These are phyloP conservation scores for Podiceps cristatus DNA, from an alignment of 2,113 vertebrate genomes.

Conservation along the genomic window DNA sequence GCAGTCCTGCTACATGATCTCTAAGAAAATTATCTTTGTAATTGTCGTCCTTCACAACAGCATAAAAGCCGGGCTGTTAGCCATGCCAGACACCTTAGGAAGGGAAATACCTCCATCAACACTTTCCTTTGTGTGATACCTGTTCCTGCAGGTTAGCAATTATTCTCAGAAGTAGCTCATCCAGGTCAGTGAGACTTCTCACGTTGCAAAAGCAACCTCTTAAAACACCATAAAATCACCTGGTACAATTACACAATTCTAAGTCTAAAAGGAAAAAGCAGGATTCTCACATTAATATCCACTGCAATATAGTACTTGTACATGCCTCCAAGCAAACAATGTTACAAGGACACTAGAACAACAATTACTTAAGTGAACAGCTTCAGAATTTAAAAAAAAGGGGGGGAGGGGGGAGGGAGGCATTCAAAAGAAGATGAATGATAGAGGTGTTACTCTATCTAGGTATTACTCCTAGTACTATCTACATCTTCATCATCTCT, in stretches of 20 bases:
- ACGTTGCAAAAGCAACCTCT: accelerated
- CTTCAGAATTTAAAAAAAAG: neutral
- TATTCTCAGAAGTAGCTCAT: neutral
- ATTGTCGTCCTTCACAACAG: constrained; percentile 1
- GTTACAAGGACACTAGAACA: neutral
- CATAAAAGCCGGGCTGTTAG: neutral
- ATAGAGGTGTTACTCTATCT: neutral
- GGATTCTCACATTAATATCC: neutral
- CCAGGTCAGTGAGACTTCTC: neutral
- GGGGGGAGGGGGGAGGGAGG: too few relatives aligned
- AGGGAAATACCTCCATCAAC: neutral
- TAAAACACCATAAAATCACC: neutral
- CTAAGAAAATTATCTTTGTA: neutral
- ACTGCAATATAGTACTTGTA: neutral
- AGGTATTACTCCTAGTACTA: neutral
- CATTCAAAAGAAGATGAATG: neutral
- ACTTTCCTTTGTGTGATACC: neutral
- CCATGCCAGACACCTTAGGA: neutral
- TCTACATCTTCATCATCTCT: neutral
- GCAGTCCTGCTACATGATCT: neutral
- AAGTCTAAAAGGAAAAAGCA: neutral
- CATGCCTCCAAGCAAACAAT: neutral
- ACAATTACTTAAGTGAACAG: neutral
- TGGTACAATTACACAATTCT: neutral
- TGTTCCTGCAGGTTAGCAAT: neutral